Evolutionary conservation across 2,113 vertebrate genomes (phyloP).

Genomic region (Eidolon helvum): DNA sequence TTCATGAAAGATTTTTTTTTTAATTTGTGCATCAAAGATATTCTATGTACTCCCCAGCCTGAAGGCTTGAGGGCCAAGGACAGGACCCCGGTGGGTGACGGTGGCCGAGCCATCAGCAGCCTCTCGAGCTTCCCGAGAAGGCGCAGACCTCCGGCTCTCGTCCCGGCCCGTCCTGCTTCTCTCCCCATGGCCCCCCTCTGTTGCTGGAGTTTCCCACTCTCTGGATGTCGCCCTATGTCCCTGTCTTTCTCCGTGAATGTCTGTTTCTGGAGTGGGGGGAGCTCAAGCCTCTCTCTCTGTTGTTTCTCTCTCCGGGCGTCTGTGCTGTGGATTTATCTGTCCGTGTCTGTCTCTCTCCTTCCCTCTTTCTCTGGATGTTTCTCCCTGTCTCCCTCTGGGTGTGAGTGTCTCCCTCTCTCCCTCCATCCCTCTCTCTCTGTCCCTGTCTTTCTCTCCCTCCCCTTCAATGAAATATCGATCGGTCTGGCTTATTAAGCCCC

Average conservation of each 20-base stretch:
- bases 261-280: fast-evolving
- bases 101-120: not conserved
- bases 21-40: not conserved
- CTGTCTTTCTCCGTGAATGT: too few relatives aligned
- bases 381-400: not conserved
- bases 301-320: not conserved
- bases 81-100: fast-evolving
- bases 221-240: fast-evolving
- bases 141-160: not conserved
- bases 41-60: not conserved
- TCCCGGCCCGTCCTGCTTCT: not conserved
- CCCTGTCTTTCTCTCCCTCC: not conserved
- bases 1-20: not conserved
- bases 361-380: not conserved
- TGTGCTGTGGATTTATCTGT: not conserved
- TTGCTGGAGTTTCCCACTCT: fast-evolving
- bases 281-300: not conserved
- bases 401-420: fast-evolving
- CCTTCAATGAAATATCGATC: conserved; percentile 68
- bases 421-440: not conserved
- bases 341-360: not conserved
- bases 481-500: conserved; percentile 73
- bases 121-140: not conserved
- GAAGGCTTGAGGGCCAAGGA: not conserved
- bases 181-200: fast-evolving